Percentiles rank a stretch among this genome's conserved stretches.
Conservation (phyloP, 2,113 vertebrate genomes). For the Hemichromis elongatus region DNA sequence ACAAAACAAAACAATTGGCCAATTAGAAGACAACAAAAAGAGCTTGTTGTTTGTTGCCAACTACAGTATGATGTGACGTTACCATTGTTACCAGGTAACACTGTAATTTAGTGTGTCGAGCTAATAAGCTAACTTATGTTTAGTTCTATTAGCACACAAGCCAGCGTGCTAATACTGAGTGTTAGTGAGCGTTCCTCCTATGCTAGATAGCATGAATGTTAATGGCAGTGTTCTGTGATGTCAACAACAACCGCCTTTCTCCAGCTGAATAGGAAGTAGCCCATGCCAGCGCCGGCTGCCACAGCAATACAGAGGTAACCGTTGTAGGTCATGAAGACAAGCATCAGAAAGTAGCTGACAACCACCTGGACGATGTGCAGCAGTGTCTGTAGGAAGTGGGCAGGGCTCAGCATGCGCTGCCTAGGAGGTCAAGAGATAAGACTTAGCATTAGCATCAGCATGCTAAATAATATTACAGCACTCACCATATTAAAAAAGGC, state of each 20-base stretch:
- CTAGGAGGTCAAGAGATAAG: constrained; percentile 54
- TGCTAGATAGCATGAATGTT: not conserved
- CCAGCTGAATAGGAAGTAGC: constrained; percentile 99
- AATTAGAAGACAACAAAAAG: not conserved
- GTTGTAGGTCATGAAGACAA: constrained; percentile 98
- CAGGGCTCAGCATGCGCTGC: constrained; percentile 90
- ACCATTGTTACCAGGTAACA: not conserved
- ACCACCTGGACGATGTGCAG: constrained; percentile 93
- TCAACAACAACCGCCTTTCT: constrained; percentile 96
- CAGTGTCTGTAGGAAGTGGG: constrained; percentile 88
- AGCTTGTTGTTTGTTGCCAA: not conserved
- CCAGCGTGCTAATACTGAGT: not conserved
- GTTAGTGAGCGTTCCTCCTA: not conserved
- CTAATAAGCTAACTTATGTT: not conserved
- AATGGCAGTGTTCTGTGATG: constrained; percentile 98
- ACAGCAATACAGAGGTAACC: constrained; percentile 95
- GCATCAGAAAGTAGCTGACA: constrained; percentile 96
- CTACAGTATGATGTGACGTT: not conserved
- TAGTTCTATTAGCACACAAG: not conserved
- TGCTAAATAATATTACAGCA: not conserved
- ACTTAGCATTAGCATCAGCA: not conserved
- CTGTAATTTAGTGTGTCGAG: not conserved
- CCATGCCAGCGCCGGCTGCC: constrained; percentile 83
- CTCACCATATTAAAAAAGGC: not conserved
- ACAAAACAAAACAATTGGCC: not conserved